Percentiles rank a stretch among this genome's conserved stretches.
phyloP scores from a whole-genome alignment of 2,888 invertebrate species.

The Hemithea aestivaria region DNA sequence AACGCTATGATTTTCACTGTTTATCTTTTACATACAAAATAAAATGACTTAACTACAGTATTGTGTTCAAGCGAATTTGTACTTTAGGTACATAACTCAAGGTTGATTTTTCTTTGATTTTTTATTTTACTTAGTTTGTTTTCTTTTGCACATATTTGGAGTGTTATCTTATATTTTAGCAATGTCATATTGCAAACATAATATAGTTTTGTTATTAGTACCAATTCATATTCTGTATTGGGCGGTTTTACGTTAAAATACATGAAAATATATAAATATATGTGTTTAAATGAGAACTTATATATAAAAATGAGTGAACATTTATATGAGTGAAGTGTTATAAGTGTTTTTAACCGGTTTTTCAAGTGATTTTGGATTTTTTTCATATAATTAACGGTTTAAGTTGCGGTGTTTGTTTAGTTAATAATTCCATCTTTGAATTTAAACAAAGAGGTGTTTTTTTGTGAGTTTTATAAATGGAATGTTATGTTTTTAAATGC shows the following conservation, averaged over 20 bases:
- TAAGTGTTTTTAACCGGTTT: background rate
- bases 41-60: constrained; percentile 32
- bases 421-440: too few species aligned
- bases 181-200: constrained; percentile 71
- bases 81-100: constrained; percentile 24
- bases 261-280: constrained; percentile 5
- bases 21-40: constrained; percentile 45
- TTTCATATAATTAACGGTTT: too few species aligned
- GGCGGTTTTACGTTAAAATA: constrained; percentile 18
- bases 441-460: too few species aligned
- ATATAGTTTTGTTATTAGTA: constrained; percentile 45
- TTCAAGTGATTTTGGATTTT: background rate
- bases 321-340: constrained; percentile 4
- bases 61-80: constrained; percentile 21
- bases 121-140: constrained; percentile 16
- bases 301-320: too few species aligned
- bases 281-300: constrained; percentile 6
- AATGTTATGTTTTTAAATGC: too few species aligned
- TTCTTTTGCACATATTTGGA: constrained; percentile 30
- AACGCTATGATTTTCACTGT: constrained; percentile 49
- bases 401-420: too few species aligned
- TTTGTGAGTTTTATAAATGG: too few species aligned
- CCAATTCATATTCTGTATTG: constrained; percentile 27
- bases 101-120: constrained; percentile 29
- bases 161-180: constrained; percentile 71